Evolutionary conservation across 2,797 vertebrate species (phyloP), one percentile per base, ranked within the genome.

Genomic region (Sparus aurata): DNA sequence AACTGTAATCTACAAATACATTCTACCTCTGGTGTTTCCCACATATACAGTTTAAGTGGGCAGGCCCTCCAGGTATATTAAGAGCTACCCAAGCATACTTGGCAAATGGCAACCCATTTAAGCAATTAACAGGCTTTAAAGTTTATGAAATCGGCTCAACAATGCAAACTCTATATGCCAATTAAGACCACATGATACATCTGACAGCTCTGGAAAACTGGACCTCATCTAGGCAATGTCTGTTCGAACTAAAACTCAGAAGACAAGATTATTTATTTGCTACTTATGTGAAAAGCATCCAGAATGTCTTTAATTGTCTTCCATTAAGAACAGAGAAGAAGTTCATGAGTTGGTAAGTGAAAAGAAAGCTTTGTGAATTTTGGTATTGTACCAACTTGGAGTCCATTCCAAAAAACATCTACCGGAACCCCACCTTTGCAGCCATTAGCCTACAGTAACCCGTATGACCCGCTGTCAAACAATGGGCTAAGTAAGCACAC

Each of bases 401-500:
- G 49, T 49, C 12, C n/a, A 52, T 64, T 60, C n/a, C 16, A 70
- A 63, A 50, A 43, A 30, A 46, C 6, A 17, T 30, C 43, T 0
- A 57, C 30, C 2, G 15, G 73, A 61, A 52, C 25, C 50, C 46
- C 52, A 47, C 43, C 53, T 54, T 10, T 58, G 46, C 17, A 25
- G 5, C 10, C 15, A 25, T 64, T 73, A 62, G 72, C 58, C 57
- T 58, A 45, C 68, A 72, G 69, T 77, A 57, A 88, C 80, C 68
- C 45, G 38, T 47, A 34, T 75, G 82, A 87, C 83, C 66, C 23
- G 12, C 46, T 72, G 62, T 77, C 59, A 74, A 80, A 82, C 68
- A 80, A 49, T 50, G 34, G 59, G 41, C 54, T 45, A 53, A 47
- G 71, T 73, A 49, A 83, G 75, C 80, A 61, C 65, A 84, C 79